A percentile compares a stretch with the other conserved stretches of the same genome.
phyloP scores from a whole-genome alignment of 2,888 invertebrate species.

The Ormyrus thymus region DNA sequence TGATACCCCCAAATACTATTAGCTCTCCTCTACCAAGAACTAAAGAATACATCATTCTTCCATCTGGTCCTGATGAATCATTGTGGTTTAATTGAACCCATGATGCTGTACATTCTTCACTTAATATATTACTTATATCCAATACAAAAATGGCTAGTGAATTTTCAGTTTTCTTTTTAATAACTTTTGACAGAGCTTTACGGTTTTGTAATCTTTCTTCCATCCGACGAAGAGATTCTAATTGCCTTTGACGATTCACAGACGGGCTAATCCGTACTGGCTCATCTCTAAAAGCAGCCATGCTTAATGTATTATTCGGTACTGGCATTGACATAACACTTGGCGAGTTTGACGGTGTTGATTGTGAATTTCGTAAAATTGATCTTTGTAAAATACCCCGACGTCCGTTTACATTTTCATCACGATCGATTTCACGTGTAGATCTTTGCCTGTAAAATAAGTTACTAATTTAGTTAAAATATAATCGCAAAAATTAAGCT shows the following conservation, averaged over 20 bases:
- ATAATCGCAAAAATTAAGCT: background rate
- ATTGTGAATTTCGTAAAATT: conserved; percentile 48
- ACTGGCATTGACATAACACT: conserved; percentile 59
- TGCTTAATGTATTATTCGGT: conserved; percentile 76
- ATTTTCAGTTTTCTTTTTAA: conserved; percentile 79
- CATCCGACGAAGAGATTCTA: conserved; percentile 81
- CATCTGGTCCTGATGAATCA: conserved; percentile 86
- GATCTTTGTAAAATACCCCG: conserved; percentile 76
- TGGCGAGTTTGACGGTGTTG: conserved; percentile 46
- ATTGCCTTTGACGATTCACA: conserved; percentile 79
- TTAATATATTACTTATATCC: conserved; percentile 85
- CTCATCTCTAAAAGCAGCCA: conserved; percentile 78
- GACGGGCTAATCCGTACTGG: conserved; percentile 62
- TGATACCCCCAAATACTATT: conserved; percentile 97
- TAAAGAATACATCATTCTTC: conserved; percentile 92
- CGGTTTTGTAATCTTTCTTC: conserved; percentile 78
- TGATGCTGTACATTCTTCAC: conserved; percentile 80
- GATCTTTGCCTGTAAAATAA: conserved; percentile 46
- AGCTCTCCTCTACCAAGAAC: conserved; percentile 93
- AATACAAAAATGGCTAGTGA: conserved; percentile 89
- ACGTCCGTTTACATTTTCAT: conserved; percentile 85
- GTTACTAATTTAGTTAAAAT: conserved; percentile 6
- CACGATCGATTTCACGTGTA: conserved; percentile 78
- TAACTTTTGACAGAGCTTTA: conserved; percentile 72
- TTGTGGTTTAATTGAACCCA: conserved; percentile 84